phyloP scores from a whole-genome alignment of 1,140 invertebrate genomes.

The Gryllus bimaculatus region DNA sequence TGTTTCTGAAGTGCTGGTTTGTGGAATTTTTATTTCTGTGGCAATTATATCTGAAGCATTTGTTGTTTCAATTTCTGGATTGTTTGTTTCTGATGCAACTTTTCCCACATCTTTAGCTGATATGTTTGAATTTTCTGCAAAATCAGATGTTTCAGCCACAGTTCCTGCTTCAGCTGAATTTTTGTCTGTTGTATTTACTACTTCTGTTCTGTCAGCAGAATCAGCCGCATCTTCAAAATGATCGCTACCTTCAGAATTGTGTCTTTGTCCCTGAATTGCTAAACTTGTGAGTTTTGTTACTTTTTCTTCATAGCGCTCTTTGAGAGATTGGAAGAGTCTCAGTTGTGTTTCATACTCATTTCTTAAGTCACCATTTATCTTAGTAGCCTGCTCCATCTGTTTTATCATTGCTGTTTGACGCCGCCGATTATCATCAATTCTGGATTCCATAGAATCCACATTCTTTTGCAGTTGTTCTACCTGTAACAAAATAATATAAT shows the following conservation, averaged over 20 bases:
- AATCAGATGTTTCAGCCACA: not conserved
- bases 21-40: not conserved
- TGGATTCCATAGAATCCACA: slow-evolving; percentile 55
- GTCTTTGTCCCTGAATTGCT: not conserved
- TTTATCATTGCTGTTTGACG: slow-evolving; percentile 53
- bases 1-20: not conserved
- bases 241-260: not conserved
- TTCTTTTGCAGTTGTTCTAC: slow-evolving; percentile 62
- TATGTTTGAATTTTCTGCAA: not conserved
- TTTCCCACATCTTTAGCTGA: not conserved
- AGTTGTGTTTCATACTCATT: slow-evolving; percentile 65
- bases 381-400: slow-evolving; percentile 55
- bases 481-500: not conserved
- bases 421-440: slow-evolving; percentile 57
- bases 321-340: slow-evolving; percentile 46
- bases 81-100: not conserved
- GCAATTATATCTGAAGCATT: not conserved
- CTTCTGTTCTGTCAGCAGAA: not conserved
- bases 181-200: not conserved
- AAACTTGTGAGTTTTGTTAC: slow-evolving; percentile 31
- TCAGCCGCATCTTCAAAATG: not conserved
- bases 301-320: slow-evolving; percentile 41
- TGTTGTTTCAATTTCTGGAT: not conserved
- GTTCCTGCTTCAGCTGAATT: not conserved
- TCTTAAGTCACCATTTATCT: slow-evolving; percentile 59